These are phyloP conservation scores for Illadopsis cleaveri DNA, from an alignment of 2,113 vertebrate genomes.

Conservation along the genomic window DNA sequence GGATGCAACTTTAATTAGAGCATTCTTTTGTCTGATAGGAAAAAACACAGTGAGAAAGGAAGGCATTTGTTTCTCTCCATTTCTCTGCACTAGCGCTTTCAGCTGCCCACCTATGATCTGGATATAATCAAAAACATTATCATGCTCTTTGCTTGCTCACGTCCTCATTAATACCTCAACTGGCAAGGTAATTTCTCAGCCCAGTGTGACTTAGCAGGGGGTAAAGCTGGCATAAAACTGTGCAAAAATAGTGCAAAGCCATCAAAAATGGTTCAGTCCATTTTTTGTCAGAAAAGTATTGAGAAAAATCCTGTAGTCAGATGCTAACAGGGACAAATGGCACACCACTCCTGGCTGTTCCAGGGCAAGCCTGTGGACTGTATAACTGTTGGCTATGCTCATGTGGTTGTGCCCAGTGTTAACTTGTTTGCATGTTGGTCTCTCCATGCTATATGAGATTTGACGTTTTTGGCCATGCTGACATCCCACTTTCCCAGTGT, in stretches of 20 bases:
- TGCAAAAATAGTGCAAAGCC: not conserved
- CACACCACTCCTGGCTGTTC: not conserved
- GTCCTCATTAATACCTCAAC: conserved; percentile 41
- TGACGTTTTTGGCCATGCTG: not conserved
- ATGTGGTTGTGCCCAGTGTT: not conserved
- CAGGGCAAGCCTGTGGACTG: not conserved
- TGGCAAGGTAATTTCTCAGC: conserved; percentile 51
- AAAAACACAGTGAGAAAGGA: not conserved
- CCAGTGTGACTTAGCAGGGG: not conserved
- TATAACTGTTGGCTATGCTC: not conserved
- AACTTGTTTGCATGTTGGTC: not conserved
- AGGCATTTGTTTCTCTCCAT: not conserved
- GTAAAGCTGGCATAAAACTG: not conserved
- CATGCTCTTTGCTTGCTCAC: conserved; percentile 26
- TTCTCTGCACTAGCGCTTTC: not conserved
- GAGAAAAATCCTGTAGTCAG: not conserved
- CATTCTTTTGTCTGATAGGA: conserved; percentile 9
- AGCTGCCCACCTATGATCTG: not conserved
- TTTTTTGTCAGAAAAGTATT: not conserved
- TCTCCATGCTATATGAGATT: accelerated
- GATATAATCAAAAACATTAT: conserved; percentile 28
- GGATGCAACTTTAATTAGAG: conserved; percentile 5
- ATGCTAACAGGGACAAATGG: not conserved
- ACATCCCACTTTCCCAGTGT: not conserved
- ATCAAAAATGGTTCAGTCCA: not conserved